These are phyloP conservation scores for Troides oblongomaculatus DNA, from an alignment of 2,888 invertebrate species.

Conservation along the genomic window DNA sequence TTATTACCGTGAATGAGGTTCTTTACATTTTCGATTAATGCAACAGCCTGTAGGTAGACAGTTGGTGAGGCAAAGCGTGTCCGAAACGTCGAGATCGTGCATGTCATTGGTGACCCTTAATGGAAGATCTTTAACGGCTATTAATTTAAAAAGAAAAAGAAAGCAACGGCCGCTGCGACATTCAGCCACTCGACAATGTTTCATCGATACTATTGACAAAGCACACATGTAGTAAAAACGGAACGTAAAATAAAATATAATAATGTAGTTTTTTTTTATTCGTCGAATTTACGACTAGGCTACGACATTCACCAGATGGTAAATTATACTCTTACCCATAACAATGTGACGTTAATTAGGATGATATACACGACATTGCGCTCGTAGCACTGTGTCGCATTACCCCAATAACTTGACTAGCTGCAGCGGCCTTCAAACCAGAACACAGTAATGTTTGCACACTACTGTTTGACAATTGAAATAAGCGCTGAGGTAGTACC, in stretches of 20 bases:
- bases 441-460: too few relatives aligned
- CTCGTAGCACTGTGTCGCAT: too few relatives aligned
- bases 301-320: too few relatives aligned
- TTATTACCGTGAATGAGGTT: background rate
- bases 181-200: constrained; percentile 27
- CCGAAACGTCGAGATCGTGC: constrained; percentile 60
- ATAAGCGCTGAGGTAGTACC: too few relatives aligned
- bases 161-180: constrained; percentile 36
- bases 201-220: constrained; percentile 9
- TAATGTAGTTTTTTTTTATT: background rate
- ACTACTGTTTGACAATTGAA: too few relatives aligned
- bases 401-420: too few relatives aligned
- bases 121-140: constrained; percentile 63
- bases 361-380: too few relatives aligned
- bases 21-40: background rate
- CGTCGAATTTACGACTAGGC: too few relatives aligned
- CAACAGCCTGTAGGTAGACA: constrained; percentile 43
- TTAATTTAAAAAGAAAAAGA: constrained; percentile 57
- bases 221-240: background rate
- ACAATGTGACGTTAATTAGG: too few relatives aligned
- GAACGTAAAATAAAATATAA: background rate
- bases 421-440: too few relatives aligned
- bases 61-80: constrained; percentile 47
- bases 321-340: too few relatives aligned
- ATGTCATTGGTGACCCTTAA: constrained; percentile 64